These are phyloP conservation scores for Gymnodraco acuticeps DNA, from an alignment of 2,797 vertebrate genomes.

Conservation along the genomic window DNA sequence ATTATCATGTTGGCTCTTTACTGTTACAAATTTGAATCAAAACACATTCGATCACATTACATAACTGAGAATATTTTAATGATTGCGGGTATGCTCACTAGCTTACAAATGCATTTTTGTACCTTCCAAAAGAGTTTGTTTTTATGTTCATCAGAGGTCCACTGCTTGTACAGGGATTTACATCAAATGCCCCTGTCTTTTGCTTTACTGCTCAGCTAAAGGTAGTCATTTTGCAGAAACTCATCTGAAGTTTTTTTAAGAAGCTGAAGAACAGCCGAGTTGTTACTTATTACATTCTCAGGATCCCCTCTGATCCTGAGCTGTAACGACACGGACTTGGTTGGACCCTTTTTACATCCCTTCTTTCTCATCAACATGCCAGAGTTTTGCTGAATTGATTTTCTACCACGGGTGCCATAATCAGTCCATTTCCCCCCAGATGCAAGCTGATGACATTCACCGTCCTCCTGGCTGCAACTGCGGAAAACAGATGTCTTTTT, in stretches of 20 bases:
- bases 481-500: conserved; percentile 53
- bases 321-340: conserved; percentile 65
- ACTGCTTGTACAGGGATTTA: conserved; percentile 40
- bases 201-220: conserved; percentile 36
- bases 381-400: conserved; percentile 61
- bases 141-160: conserved; percentile 34
- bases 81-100: conserved; percentile 8
- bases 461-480: conserved; percentile 34
- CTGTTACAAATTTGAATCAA: conserved; percentile 69
- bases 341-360: conserved; percentile 41
- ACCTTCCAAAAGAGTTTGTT: conserved; percentile 7
- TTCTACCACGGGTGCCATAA: conserved; percentile 53
- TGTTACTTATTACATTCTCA: conserved; percentile 63
- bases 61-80: conserved; percentile 49
- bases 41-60: conserved; percentile 62
- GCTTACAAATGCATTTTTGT: conserved; percentile 25
- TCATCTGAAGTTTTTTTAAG: conserved; percentile 57
- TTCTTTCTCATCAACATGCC: conserved; percentile 63
- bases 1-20: conserved; percentile 68
- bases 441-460: conserved; percentile 37
- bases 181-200: conserved; percentile 40
- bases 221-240: conserved; percentile 50
- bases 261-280: conserved; percentile 50
- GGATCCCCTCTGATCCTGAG: conserved; percentile 71
- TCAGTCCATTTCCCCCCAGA: conserved; percentile 46